Conservation (phyloP, 1,140 invertebrate genomes). For the Platorchestia sp. region DNA sequence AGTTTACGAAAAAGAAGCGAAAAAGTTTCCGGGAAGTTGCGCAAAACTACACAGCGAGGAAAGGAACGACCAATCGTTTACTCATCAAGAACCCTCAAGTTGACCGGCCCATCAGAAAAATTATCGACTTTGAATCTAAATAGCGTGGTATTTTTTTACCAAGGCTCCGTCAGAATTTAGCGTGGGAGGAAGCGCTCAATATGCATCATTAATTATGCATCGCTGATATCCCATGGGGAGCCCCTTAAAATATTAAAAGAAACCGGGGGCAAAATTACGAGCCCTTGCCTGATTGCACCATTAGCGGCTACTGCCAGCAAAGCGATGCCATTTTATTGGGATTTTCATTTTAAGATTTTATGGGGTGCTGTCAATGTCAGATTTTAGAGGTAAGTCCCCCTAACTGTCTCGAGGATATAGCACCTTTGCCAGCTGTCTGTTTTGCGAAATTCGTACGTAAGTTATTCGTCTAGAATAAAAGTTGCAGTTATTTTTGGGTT, state of each 20-base stretch:
- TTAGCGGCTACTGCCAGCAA: background rate
- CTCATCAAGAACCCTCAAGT: background rate
- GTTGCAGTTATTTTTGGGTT: background rate
- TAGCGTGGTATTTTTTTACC: background rate
- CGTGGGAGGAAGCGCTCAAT: background rate
- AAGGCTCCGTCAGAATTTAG: background rate
- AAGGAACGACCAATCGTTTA: background rate
- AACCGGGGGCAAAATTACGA: background rate
- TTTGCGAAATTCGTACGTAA: background rate
- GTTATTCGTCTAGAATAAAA: background rate
- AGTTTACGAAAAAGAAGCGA: no score
- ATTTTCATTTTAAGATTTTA: conserved; percentile 31
- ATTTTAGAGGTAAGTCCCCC: background rate
- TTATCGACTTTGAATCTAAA: background rate
- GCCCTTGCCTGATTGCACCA: background rate
- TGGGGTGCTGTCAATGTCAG: conserved; percentile 23
- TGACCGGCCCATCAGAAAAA: background rate
- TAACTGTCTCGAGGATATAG: background rate
- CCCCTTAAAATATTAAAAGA: background rate
- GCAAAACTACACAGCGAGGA: background rate
- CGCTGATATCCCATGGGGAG: background rate
- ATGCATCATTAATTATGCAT: conserved; percentile 18
- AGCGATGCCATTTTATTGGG: conserved; percentile 1
- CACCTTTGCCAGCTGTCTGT: background rate
- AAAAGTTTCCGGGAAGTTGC: background rate